Base-by-base conservation (phyloP, 2,113 vertebrate species). In the Lagopus leucura region DNA sequence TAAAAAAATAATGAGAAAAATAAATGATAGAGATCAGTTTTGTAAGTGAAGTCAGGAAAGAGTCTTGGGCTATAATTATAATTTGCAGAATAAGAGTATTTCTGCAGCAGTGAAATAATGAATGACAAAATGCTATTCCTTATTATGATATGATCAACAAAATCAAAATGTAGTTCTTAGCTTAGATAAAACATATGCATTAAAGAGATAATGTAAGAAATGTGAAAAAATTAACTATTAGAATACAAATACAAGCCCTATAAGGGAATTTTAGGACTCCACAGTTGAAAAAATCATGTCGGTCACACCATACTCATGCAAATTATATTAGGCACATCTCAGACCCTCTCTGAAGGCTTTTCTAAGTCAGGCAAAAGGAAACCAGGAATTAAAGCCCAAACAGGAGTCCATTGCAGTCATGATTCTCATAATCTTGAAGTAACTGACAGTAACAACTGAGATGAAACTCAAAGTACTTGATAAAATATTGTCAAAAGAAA, bases 171-270 rank as follows among this genome's bases (percentile, higher is more conserved):
- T 58, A 55, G 22, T 12, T 67, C 13, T 55, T 77, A 21, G 24
- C 16, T 64, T 74, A 52, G 66, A 8, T 38, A 78, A 90, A n/a
- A 13, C 15, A 67, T 15, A 42, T 3, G 45, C 8, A 17, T 47
- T 52, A 13, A 3, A 67, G 32, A 11, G 11, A 34, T 58, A 71
- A 67, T 11, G 10, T 15, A 66, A 32, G 19, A 83, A 88, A 36
- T 0, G 0, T 25, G 6, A 61, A 47, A 32, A 81, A 52, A 80
- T 52, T 16, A 1, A 6, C 3, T 8, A 64, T 40, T 40, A 18
- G 24, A 38, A 63, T 36, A 16, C 22, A 36, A 17, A 63, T 17
- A 60, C 18, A 75, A 60, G 69, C 36, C 10, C 1, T 11, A 80
- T 65, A 32, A 0, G 13, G 15, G 3, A 89, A 32, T 43, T 11